These are phyloP conservation scores for Drosophila baimaii DNA, from an alignment of 1,140 invertebrate species.

Conservation along the genomic window DNA sequence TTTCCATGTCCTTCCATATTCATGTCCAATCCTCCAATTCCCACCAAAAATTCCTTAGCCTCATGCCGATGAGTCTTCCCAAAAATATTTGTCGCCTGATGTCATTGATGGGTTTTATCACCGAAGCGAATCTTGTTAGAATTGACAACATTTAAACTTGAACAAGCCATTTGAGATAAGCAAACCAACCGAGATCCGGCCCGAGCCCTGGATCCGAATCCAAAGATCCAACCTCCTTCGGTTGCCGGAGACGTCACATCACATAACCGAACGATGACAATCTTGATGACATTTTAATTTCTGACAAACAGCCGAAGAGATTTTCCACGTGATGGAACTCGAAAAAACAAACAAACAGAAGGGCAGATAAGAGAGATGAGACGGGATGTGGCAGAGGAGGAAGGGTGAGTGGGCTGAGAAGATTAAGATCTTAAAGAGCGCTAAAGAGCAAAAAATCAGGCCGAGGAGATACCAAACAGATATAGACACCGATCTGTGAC, in stretches of 20 bases:
- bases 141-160: constrained; percentile 79
- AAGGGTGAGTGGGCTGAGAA: constrained; percentile 48
- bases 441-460: constrained; percentile 68
- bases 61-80: neutral
- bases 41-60: neutral
- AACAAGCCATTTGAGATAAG: constrained; percentile 68
- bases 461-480: constrained; percentile 42
- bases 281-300: constrained; percentile 84
- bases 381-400: constrained; percentile 5
- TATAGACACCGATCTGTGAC: constrained; percentile 61
- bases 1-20: no score
- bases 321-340: constrained; percentile 78
- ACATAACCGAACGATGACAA: constrained; percentile 75
- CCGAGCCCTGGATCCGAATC: neutral
- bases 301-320: constrained; percentile 65
- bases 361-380: constrained; percentile 34
- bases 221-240: constrained; percentile 30
- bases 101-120: constrained; percentile 69
- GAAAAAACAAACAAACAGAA: constrained; percentile 61
- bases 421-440: constrained; percentile 81
- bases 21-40: neutral
- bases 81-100: constrained; percentile 42
- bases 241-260: constrained; percentile 71
- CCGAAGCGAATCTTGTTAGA: constrained; percentile 76
- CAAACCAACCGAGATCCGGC: constrained; percentile 12